These are phyloP conservation scores for Columba guinea DNA, from an alignment of 2,797 vertebrate genomes.

Conservation along the genomic window DNA sequence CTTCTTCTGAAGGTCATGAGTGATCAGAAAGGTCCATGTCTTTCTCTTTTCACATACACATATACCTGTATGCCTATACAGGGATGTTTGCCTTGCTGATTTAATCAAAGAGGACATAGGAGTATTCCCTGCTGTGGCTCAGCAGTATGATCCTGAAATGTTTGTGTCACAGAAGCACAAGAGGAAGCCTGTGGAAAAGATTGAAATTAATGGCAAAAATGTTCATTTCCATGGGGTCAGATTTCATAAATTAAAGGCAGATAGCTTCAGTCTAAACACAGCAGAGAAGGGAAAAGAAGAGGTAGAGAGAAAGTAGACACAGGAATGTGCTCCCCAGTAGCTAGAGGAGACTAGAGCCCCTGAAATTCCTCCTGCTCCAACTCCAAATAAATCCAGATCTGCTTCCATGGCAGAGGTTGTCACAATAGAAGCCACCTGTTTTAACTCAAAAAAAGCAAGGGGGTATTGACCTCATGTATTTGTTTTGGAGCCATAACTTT, in stretches of 20 bases:
- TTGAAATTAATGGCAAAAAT: neutral
- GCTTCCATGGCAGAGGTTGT: neutral
- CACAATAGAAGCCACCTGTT: neutral
- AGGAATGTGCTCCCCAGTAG: neutral
- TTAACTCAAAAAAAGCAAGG: neutral
- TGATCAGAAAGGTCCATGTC: neutral
- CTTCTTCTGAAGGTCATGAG: neutral
- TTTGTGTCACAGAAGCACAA: neutral
- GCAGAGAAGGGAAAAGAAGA: neutral
- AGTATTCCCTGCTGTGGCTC: neutral
- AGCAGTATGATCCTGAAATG: neutral
- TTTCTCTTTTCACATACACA: neutral
- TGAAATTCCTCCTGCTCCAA: neutral
- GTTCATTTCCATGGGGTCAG: neutral
- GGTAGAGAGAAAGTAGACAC: fast-evolving
- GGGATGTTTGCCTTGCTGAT: neutral
- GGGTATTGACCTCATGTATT: fast-evolving
- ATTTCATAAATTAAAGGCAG: neutral
- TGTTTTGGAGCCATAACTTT: neutral
- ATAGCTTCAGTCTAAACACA: neutral
- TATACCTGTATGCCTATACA: fast-evolving
- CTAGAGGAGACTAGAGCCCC: fast-evolving
- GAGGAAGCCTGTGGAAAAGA: neutral
- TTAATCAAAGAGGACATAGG: neutral
- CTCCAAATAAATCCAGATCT: neutral